Percentiles rank a stretch among this genome's conserved stretches.
Evolutionary conservation across 37 sponge, comb jelly and placozoan species (phyloP).

Genomic region (Spongia lamella): DNA sequence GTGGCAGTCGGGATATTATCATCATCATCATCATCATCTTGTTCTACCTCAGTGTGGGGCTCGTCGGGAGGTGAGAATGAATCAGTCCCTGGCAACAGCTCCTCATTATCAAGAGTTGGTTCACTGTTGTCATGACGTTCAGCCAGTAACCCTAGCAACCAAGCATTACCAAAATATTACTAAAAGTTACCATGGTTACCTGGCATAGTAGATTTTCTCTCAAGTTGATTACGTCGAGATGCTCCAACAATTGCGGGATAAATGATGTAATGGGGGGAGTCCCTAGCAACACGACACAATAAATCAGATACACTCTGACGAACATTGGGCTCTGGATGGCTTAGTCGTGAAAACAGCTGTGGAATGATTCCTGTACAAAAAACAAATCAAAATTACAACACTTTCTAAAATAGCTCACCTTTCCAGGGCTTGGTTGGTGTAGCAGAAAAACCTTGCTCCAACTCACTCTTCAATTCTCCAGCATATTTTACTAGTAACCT

Average conservation of each 20-base stretch:
- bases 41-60: background rate
- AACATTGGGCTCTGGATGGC: conserved; percentile 86
- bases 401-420: conserved; percentile 29
- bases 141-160: background rate
- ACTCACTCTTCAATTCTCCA: conserved; percentile 74
- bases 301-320: conserved; percentile 84
- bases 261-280: conserved; percentile 90
- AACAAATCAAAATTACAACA: background rate
- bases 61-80: conserved; percentile 21
- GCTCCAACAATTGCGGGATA: conserved; percentile 89
- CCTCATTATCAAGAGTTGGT: background rate
- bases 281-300: conserved; percentile 78
- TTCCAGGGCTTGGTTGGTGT: conserved; percentile 95
- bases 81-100: background rate
- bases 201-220: conserved; percentile 61
- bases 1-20: too few species aligned
- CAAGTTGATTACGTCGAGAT: conserved; percentile 24
- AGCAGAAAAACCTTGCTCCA: conserved; percentile 71
- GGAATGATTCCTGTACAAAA: conserved; percentile 77
- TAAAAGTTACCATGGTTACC: conserved; percentile 11
- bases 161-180: background rate
- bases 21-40: too few species aligned
- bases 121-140: background rate
- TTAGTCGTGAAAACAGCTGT: conserved; percentile 91
- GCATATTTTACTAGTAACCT: conserved; percentile 88